Percentiles rank a stretch among this genome's conserved stretches.
Evolutionary conservation across 2,888 invertebrate genomes (phyloP).

Genomic region (Zygogramma bicolorata): DNA sequence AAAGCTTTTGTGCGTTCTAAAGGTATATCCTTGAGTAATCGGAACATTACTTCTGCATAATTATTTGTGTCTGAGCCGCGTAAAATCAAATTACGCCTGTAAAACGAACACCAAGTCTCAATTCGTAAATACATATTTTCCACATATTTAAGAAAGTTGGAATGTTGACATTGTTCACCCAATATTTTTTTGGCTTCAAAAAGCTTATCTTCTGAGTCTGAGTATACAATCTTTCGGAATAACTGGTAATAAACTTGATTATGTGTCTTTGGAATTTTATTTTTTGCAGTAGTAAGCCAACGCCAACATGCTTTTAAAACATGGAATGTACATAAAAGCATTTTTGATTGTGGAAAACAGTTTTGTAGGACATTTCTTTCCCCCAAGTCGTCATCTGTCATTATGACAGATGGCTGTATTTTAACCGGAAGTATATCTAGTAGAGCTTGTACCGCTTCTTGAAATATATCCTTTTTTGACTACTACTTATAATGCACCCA

Average conservation of each 20-base stretch:
- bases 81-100: slow-evolving; percentile 5
- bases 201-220: neutral
- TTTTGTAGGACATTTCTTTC: slow-evolving; percentile 35
- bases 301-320: slow-evolving; percentile 39
- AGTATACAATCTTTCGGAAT: slow-evolving; percentile 21
- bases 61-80: slow-evolving; percentile 23
- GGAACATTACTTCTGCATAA: slow-evolving; percentile 20
- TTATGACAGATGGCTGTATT: slow-evolving; percentile 31
- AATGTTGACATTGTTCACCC: neutral
- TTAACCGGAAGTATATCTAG: slow-evolving; percentile 33
- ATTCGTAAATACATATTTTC: neutral
- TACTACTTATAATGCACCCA: slow-evolving; percentile 37
- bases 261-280: slow-evolving; percentile 16
- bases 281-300: slow-evolving; percentile 33
- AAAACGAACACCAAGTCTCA: slow-evolving; percentile 16
- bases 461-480: slow-evolving; percentile 30
- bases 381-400: slow-evolving; percentile 40
- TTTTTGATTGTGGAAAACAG: slow-evolving; percentile 33
- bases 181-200: neutral
- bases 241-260: slow-evolving; percentile 15
- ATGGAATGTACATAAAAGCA: slow-evolving; percentile 25
- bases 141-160: neutral
- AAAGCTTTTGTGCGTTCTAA: too few relatives aligned
- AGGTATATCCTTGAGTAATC: slow-evolving; percentile 11
- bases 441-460: slow-evolving; percentile 12